Evolutionary conservation across 2,888 invertebrate genomes (phyloP).

Genomic region (Trypoxylon attenuatum): DNA sequence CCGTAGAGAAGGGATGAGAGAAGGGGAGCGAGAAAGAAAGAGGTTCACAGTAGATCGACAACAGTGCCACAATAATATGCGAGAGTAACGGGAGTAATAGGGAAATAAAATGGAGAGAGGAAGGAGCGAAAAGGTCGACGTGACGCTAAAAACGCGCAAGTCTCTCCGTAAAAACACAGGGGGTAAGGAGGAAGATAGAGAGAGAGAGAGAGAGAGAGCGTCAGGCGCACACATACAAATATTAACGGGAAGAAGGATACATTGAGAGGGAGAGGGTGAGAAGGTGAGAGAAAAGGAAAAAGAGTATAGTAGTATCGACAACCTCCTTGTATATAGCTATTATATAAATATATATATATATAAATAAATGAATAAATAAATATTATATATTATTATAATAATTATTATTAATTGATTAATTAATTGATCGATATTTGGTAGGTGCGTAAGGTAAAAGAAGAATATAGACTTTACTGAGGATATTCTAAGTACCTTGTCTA

Average conservation of each 20-base stretch:
- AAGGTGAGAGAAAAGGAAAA: conserved; percentile 5
- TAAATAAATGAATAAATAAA: conserved; percentile 54
- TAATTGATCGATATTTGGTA: conserved; percentile 67
- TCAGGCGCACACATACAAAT: conserved; percentile 6
- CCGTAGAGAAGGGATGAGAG: conserved; percentile 12
- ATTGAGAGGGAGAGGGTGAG: conserved; percentile 15
- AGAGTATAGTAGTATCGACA: conserved; percentile 58
- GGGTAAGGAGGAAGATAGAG: neutral
- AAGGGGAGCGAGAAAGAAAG: conserved; percentile 21
- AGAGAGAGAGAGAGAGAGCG: neutral
- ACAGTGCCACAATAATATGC: conserved; percentile 15
- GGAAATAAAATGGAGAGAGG: conserved; percentile 4
- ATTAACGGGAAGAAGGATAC: neutral
- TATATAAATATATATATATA: conserved; percentile 65
- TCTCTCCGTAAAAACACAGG: neutral
- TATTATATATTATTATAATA: conserved; percentile 60
- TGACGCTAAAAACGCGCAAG: too few relatives aligned
- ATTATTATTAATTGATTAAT: conserved; percentile 60
- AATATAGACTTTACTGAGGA: conserved; percentile 66
- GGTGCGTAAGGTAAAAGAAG: conserved; percentile 67
- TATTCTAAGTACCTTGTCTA: conserved; percentile 71
- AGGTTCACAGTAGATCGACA: conserved; percentile 17
- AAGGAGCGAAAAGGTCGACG: conserved; percentile 16
- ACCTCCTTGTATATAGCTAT: conserved; percentile 70
- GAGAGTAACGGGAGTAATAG: conserved; percentile 21